Percentiles rank a stretch among this genome's conserved stretches.
Evolutionary conservation across 2,888 invertebrate species (phyloP).

Genomic region (Scrobipalpa costella): DNA sequence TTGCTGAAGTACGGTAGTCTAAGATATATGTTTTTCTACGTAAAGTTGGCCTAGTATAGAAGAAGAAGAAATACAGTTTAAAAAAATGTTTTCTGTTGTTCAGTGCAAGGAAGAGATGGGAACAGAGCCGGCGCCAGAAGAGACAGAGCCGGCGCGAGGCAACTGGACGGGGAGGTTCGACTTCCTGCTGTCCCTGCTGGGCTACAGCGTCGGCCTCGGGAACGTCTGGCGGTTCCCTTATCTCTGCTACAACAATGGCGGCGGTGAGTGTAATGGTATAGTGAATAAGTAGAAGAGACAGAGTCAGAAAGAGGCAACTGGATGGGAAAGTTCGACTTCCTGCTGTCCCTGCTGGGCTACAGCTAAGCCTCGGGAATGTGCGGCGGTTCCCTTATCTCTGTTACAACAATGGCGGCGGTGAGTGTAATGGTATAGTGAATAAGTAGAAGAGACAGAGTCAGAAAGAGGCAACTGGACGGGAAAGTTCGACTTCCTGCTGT

Average conservation of each 20-base stretch:
- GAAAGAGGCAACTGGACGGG: conserved; percentile 88
- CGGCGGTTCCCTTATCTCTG: conserved; percentile 89
- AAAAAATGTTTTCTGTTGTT: not conserved
- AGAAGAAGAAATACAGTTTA: not conserved
- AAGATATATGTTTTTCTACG: no score
- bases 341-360: conserved; percentile 86
- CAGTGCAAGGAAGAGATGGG: conserved; percentile 56
- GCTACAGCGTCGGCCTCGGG: conserved; percentile 87
- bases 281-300: no score
- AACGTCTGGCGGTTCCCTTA: conserved; percentile 90
- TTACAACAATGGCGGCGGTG: conserved; percentile 54
- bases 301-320: conserved; percentile 85
- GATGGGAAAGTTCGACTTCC: conserved; percentile 88
- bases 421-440: no score
- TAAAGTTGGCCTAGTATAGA: no score
- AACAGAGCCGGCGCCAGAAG: conserved; percentile 43
- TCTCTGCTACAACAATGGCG: conserved; percentile 88
- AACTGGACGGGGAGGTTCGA: conserved; percentile 89
- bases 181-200: conserved; percentile 85
- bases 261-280: no score
- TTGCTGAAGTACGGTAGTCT: no score
- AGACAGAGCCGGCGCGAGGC: conserved; percentile 81
- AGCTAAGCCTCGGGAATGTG: conserved; percentile 87
- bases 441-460: no score
- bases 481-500: conserved; percentile 87